Percentiles rank a stretch among this genome's conserved stretches.
Evolutionary conservation across 2,888 invertebrate genomes (phyloP).

Genomic region (Cyclophora punctaria): DNA sequence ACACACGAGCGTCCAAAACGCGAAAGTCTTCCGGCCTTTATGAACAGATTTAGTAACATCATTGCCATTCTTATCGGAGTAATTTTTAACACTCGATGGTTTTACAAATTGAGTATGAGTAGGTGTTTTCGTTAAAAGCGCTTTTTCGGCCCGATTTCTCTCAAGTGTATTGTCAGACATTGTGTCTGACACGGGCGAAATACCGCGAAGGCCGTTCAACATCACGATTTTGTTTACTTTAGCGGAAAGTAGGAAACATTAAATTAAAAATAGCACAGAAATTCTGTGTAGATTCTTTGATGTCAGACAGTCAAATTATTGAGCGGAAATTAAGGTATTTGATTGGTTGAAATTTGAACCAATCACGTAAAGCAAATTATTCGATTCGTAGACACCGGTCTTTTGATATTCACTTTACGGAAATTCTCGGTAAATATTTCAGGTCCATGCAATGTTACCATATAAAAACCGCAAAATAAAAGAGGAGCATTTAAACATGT

Average conservation of each 20-base stretch:
- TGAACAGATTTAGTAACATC: constrained; percentile 53
- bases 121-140: constrained; percentile 53
- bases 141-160: constrained; percentile 58
- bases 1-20: constrained; percentile 86
- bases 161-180: constrained; percentile 62
- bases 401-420: background rate
- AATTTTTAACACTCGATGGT: constrained; percentile 42
- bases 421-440: too few species aligned
- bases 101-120: constrained; percentile 45
- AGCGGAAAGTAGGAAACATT: constrained; percentile 17
- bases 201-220: constrained; percentile 47
- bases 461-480: background rate
- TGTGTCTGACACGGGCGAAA: constrained; percentile 57
- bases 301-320: constrained; percentile 62
- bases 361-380: background rate
- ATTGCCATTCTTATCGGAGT: constrained; percentile 65
- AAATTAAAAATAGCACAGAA: constrained; percentile 50
- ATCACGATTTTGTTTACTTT: constrained; percentile 29
- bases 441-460: too few species aligned
- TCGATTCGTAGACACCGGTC: background rate
- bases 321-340: constrained; percentile 37
- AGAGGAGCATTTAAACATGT: background rate
- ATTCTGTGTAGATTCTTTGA: constrained; percentile 18
- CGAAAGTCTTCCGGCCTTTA: constrained; percentile 77
- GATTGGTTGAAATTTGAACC: constrained; percentile 34